phyloP scores from a whole-genome alignment of 1,140 invertebrate genomes.

The Drosophila pallidifrons region DNA sequence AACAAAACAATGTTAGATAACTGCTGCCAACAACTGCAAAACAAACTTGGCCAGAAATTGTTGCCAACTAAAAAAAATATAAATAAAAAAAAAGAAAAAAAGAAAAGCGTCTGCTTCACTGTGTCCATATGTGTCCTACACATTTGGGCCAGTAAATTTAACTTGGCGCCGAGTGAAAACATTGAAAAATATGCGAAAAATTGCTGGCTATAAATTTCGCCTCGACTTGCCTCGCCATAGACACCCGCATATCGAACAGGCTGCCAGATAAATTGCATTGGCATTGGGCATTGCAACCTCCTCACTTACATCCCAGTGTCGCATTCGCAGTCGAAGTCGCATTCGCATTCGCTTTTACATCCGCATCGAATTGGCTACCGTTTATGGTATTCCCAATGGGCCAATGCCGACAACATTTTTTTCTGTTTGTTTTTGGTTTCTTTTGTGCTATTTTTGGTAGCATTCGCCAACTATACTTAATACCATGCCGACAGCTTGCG shows the following conservation, averaged over 20 bases:
- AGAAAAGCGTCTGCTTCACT: not conserved
- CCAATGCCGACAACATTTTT: slow-evolving; percentile 31
- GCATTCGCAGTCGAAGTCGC: slow-evolving; percentile 2
- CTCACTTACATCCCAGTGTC: slow-evolving; percentile 1
- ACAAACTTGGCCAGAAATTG: slow-evolving; percentile 5
- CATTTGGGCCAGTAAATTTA: slow-evolving; percentile 54
- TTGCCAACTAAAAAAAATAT: not conserved
- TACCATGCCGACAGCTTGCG: slow-evolving; percentile 69
- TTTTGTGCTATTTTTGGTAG: slow-evolving; percentile 18
- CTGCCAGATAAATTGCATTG: slow-evolving; percentile 30
- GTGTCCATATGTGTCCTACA: slow-evolving; percentile 56
- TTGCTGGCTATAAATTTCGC: slow-evolving; percentile 77
- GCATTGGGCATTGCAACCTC: slow-evolving; percentile 34
- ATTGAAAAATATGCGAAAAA: slow-evolving; percentile 82
- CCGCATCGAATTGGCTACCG: slow-evolving; percentile 45
- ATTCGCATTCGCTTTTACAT: slow-evolving; percentile 23
- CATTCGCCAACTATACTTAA: slow-evolving; percentile 72
- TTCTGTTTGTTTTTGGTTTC: slow-evolving; percentile 8
- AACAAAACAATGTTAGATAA: slow-evolving; percentile 32
- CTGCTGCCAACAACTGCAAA: not conserved
- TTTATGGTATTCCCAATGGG: slow-evolving; percentile 53
- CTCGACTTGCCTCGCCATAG: slow-evolving; percentile 21
- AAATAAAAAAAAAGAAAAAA: not conserved
- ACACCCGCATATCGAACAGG: slow-evolving; percentile 34
- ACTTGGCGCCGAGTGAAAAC: slow-evolving; percentile 56